These are phyloP conservation scores for Caloenas nicobarica DNA, from an alignment of 2,113 vertebrate genomes.

Conservation along the genomic window DNA sequence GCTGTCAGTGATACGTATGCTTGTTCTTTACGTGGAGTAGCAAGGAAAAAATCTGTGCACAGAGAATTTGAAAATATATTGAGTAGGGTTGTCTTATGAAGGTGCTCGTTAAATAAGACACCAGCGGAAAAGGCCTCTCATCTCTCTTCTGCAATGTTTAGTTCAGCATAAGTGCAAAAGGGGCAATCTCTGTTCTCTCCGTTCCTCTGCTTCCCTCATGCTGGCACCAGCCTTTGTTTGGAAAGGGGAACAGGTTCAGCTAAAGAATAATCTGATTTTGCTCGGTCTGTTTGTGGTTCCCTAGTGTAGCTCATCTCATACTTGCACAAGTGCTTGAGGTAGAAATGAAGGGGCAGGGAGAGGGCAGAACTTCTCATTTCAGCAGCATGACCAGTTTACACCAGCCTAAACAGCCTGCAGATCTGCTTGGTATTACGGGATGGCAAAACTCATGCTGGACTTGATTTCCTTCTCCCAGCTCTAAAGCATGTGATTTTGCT, in stretches of 20 bases:
- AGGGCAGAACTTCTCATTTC: background rate
- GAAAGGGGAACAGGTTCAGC: background rate
- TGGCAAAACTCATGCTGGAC: accelerated
- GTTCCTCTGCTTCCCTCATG: background rate
- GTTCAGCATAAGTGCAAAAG: background rate
- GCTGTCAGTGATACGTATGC: background rate
- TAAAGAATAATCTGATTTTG: background rate
- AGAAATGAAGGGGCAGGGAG: background rate
- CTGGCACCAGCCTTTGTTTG: background rate
- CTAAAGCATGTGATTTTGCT: background rate
- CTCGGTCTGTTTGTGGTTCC: background rate
- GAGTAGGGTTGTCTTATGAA: background rate
- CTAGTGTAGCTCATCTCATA: background rate
- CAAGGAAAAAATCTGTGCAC: background rate
- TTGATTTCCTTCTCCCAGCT: background rate
- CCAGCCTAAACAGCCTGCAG: background rate
- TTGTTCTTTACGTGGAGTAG: background rate
- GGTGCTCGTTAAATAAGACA: background rate
- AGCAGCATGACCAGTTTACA: background rate
- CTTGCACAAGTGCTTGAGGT: background rate
- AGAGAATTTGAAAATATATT: background rate
- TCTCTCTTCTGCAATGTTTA: background rate
- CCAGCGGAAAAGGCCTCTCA: background rate
- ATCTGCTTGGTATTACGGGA: background rate
- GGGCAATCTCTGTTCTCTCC: background rate